phyloP scores from a whole-genome alignment of 2,113 vertebrate genomes.

The Trochalopteron elliotii region DNA sequence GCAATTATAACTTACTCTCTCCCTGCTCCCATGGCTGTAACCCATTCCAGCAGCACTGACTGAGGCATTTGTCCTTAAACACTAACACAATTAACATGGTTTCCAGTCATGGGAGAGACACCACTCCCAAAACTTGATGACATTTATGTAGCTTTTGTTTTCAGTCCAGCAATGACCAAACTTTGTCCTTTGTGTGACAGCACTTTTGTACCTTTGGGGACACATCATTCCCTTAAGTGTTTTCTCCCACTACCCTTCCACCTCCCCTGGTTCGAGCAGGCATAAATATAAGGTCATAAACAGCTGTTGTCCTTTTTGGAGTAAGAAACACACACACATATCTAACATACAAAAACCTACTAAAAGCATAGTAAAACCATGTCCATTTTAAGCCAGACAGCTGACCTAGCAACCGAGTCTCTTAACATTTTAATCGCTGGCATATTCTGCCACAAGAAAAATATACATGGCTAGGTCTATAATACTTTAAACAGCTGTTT shows the following conservation, averaged over 20 bases:
- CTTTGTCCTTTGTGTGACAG: not conserved
- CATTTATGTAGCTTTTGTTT: not conserved
- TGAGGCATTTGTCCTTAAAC: not conserved
- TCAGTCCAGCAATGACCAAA: not conserved
- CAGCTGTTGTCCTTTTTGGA: not conserved
- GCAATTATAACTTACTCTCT: not conserved
- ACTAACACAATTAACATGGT: not conserved
- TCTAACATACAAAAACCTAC: constrained; percentile 20
- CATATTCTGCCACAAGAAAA: constrained; percentile 51
- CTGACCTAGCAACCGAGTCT: not conserved
- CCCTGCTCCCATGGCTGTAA: not conserved
- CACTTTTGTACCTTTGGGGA: constrained; percentile 25
- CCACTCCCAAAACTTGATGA: not conserved
- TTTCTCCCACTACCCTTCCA: not conserved
- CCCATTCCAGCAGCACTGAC: not conserved
- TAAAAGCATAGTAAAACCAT: not conserved
- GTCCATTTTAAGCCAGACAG: constrained; percentile 28
- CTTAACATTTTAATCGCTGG: constrained; percentile 49
- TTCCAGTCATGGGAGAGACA: not conserved
- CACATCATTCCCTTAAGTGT: not conserved
- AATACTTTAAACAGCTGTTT: constrained; percentile 71
- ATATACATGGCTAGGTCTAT: constrained; percentile 56
- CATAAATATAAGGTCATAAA: constrained; percentile 6
- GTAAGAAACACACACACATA: not conserved
- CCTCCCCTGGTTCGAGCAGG: not conserved